Evolutionary conservation across 2,888 invertebrate species (phyloP), one percentile per base, ranked within the genome.

Genomic region (Acanthosepion pharaonis): DNA sequence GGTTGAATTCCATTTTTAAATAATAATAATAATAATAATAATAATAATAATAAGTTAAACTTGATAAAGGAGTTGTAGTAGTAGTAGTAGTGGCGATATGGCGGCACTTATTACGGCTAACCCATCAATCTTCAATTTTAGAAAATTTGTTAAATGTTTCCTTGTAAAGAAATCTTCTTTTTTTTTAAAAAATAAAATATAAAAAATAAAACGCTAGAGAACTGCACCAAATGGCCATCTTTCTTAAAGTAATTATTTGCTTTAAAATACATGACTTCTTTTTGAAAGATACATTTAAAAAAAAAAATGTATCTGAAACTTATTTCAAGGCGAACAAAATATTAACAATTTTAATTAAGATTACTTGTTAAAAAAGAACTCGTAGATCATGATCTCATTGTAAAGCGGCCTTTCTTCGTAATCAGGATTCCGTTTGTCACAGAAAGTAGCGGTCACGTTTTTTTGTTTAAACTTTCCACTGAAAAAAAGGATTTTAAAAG

Each of bases 341-440:
- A 78, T 78, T 78, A 78, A 78, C n/a, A 78, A 78, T 78, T 78
- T 78, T 78, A 78, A 78, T 78, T 78, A 78, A n/a, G n/a, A 78
- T 78, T 78, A 33, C 78, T 78, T 78, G 78, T 78, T 78, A 78
- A 78, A 78, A 78, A n/a, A 9, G 33, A 15, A 78, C 15, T 78
- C 33, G 78, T 78, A n/a, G 78, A n/a, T 78, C n/a, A n/a, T 78
- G 78, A 33, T n/a, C 33, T 78, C 33, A 78, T n/a, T 78, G 78
- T n/a, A n/a, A n/a, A 15, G n/a, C 78, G n/a, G n/a, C n/a, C 78
- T 33, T 78, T 78, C 78, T 8, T 78, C 15, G 78, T 33, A 78
- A 78, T 78, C 78, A 78, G 78, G 78, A 78, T n/a, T 78, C n/a
- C 78, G 78, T 33, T 78, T 78, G 78, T 33, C n/a, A 78, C n/a